Percentiles rank a stretch among this genome's conserved stretches.
Evolutionary conservation across 2,797 vertebrate species (phyloP).

Genomic region (Peromyscus attwateri): DNA sequence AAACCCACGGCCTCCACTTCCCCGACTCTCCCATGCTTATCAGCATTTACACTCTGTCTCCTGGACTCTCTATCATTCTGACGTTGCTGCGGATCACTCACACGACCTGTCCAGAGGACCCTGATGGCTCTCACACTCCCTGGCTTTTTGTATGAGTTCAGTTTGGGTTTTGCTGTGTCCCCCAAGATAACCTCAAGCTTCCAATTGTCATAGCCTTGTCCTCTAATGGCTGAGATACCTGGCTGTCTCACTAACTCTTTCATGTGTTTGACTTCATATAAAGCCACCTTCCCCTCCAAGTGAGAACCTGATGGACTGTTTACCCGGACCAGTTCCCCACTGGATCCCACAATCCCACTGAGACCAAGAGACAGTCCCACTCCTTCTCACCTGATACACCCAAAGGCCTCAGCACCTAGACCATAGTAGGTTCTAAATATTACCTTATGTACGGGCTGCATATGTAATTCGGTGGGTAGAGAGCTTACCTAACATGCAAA

Average conservation of each 20-base stretch:
- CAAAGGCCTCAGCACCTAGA: neutral
- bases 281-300: neutral
- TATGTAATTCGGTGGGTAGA: neutral
- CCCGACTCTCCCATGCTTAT: too few species aligned
- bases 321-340: neutral
- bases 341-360: neutral
- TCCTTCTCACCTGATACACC: neutral
- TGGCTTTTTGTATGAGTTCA: too few species aligned
- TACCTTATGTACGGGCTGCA: neutral
- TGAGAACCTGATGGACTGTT: neutral
- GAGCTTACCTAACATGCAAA: neutral
- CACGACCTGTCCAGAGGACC: neutral
- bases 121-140: neutral
- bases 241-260: neutral
- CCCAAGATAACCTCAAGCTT: neutral
- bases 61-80: neutral
- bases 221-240: neutral
- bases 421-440: neutral
- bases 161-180: neutral
- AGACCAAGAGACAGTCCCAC: neutral
- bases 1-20: rapidly evolving
- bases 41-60: neutral
- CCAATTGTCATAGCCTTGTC: neutral
- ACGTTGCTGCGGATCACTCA: neutral
- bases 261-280: neutral